These are phyloP conservation scores for Zingel zingel DNA, from an alignment of 2,113 vertebrate species.

Conservation along the genomic window DNA sequence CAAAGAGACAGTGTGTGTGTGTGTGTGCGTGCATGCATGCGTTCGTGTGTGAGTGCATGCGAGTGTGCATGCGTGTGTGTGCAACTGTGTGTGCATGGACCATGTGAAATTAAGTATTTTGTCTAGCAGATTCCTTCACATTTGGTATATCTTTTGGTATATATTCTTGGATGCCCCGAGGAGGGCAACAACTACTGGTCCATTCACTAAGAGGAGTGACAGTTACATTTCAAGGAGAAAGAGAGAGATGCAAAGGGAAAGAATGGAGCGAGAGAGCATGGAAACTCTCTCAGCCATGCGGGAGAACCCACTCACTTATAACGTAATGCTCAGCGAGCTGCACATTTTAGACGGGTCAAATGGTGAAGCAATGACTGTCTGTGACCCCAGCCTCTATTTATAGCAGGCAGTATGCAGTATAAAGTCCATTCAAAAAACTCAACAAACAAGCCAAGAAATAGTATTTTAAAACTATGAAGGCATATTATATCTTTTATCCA, in stretches of 20 bases:
- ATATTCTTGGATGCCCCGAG: conserved; percentile 22
- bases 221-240: conserved; percentile 57
- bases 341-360: conserved; percentile 54
- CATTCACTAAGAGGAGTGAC: conserved; percentile 53
- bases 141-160: not conserved
- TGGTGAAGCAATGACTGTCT: conserved; percentile 30
- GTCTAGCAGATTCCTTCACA: not conserved
- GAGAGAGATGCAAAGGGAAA: conserved; percentile 16
- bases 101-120: not conserved
- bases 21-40: not conserved
- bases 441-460: not conserved
- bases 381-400: not conserved
- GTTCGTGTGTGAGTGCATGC: too few relatives aligned
- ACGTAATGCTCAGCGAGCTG: conserved; percentile 59
- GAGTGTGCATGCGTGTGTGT: too few relatives aligned
- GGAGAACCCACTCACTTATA: conserved; percentile 57
- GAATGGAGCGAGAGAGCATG: conserved; percentile 38
- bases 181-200: conserved; percentile 7
- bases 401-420: not conserved
- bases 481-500: not conserved
- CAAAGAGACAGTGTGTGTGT: not conserved
- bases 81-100: not conserved
- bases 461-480: not conserved
- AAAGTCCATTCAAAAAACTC: not conserved
- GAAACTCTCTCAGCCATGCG: conserved; percentile 65